phyloP scores from a whole-genome alignment of 2,797 vertebrate species.

The Scyliorhinus canicula region DNA sequence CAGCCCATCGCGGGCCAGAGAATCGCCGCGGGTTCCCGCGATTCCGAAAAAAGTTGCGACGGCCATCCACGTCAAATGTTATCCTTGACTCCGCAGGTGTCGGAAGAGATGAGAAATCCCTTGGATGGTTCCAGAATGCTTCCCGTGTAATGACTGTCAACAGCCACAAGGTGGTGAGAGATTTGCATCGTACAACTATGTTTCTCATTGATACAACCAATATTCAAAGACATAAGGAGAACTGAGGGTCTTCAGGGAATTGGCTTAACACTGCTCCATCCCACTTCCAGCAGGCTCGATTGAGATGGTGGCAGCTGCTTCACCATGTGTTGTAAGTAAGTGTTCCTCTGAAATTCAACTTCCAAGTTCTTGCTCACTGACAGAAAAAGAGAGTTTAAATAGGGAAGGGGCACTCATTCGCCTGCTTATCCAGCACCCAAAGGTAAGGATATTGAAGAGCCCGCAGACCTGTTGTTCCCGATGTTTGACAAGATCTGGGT shows the following conservation, averaged over 20 bases:
- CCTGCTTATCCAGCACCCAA: neutral
- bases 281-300: neutral
- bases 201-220: neutral
- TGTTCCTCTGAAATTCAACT: neutral
- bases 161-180: slow-evolving; percentile 29
- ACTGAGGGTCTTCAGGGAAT: neutral
- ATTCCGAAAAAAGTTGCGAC: neutral
- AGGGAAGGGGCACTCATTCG: neutral
- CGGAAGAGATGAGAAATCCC: neutral
- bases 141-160: neutral
- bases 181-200: neutral
- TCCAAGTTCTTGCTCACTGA: neutral
- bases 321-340: neutral
- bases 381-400: neutral
- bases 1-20: too few relatives aligned
- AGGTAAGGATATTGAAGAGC: neutral
- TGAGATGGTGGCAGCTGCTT: neutral
- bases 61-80: neutral
- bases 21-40: too few relatives aligned
- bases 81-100: neutral
- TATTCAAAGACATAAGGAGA: neutral
- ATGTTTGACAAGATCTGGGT: neutral
- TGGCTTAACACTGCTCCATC: neutral
- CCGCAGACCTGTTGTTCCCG: neutral
- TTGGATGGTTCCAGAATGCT: neutral